Base-by-base conservation (phyloP, 2,113 vertebrate genomes). In the Lasiurus borealis region DNA sequence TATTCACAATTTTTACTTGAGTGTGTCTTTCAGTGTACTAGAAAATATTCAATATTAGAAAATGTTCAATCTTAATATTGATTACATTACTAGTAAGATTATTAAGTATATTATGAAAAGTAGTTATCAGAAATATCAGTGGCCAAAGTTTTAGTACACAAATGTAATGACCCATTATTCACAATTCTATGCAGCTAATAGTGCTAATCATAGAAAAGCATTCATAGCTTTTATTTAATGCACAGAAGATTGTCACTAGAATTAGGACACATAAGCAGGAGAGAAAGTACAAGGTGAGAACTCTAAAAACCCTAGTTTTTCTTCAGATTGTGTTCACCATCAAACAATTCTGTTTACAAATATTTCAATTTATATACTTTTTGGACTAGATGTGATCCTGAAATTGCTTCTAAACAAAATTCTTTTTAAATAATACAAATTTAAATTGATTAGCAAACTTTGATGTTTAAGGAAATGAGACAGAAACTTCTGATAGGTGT, bases 371-470 rank as follows among this genome's bases (percentile, higher is more conserved):
- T 81, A 78, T 78, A 11, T 78, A 27, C 21, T 73, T 71, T 73
- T 57, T 46, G n/a, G 31, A 81, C 21, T 76, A 90, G 50, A 50
- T 77, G 12, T 76, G 27, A 88, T 85, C 44, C 44, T 92, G 76
- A 78, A 87, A 59, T 78, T 75, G 54, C 16, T 80, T 83, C 7
- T 82, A 52, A 86, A 87, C 78, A 87, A 73, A 89, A 72, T 85
- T 36, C 36, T 59, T 93, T 93, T 90, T 19, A 36, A 88, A 78
- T 81, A 83, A 52, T 84, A 50, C 15, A 72, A 36, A 73, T 92
- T 85, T 75, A 90, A 92, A 57, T 92, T 34, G 48, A 59, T 52
- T n/a, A 69, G 82, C 77, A 95, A 80, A 81, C 19, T 29, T 66
- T 59, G 23, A 85, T 46, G 15, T 66, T 96, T 34, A 84, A 95